Evolutionary conservation across 2,797 vertebrate genomes (phyloP).

Genomic region (Propithecus perrieri): DNA sequence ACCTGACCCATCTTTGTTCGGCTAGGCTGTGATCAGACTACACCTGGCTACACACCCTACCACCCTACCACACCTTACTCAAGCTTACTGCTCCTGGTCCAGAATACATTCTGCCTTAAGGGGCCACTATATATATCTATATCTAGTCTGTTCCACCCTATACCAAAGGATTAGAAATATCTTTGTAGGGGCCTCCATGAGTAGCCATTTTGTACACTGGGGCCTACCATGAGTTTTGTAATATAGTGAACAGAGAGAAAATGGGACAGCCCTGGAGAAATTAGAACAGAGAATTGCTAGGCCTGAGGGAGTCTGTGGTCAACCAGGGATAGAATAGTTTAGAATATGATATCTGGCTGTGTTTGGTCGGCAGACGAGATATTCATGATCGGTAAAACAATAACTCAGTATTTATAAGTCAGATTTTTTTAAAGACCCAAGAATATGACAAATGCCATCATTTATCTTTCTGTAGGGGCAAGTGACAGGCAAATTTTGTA

Average conservation of each 20-base stretch:
- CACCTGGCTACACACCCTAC: neutral
- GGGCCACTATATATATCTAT: neutral
- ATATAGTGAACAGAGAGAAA: neutral
- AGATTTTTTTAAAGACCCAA: neutral
- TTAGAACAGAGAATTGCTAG: neutral
- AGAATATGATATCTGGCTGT: neutral
- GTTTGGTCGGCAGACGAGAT: neutral
- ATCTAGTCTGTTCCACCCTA: no score
- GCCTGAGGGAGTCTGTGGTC: neutral
- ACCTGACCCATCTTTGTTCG: neutral
- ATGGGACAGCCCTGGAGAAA: neutral
- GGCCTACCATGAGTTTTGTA: neutral
- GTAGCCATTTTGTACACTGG: neutral
- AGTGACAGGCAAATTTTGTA: conserved; percentile 4
- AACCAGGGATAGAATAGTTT: neutral
- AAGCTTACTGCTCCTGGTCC: neutral
- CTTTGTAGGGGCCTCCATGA: neutral
- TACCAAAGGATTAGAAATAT: neutral
- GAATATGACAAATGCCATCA: neutral
- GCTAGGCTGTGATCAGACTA: neutral
- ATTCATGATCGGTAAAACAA: neutral
- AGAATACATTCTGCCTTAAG: neutral
- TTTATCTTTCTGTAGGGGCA: neutral
- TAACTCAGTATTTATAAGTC: neutral
- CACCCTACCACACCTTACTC: neutral